Evolutionary conservation across 2,888 invertebrate genomes (phyloP).

Genomic region (Itoplectis maculator): DNA sequence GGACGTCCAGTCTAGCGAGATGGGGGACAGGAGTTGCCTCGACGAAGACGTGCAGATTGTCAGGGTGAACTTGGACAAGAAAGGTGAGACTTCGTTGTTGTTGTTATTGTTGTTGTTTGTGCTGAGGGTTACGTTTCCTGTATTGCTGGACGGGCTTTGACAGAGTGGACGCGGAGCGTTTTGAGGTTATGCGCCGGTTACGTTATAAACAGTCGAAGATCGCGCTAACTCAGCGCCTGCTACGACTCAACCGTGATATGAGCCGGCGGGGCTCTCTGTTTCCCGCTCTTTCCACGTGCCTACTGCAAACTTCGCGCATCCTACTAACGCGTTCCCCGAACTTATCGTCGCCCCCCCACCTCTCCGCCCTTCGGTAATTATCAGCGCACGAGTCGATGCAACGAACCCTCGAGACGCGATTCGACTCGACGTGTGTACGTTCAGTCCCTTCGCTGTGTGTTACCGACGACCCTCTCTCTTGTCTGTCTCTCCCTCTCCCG

Average conservation of each 20-base stretch:
- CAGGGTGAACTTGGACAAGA: conserved; percentile 77
- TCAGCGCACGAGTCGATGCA: conserved; percentile 13
- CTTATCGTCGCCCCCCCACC: neutral
- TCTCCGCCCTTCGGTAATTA: neutral
- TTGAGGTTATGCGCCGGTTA: conserved; percentile 53
- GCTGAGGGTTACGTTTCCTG: too few species aligned
- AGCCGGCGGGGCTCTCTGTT: conserved; percentile 62
- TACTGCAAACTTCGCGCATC: conserved; percentile 34
- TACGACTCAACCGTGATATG: neutral
- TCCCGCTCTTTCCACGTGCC: conserved; percentile 65
- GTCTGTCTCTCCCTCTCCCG: conserved; percentile 10
- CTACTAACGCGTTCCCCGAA: conserved; percentile 7
- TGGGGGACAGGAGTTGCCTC: conserved; percentile 79
- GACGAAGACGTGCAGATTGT: conserved; percentile 83
- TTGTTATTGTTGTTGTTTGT: neutral
- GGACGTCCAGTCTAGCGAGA: conserved; percentile 83
- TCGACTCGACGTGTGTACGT: neutral
- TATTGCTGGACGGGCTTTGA: neutral
- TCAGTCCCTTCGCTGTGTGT: neutral
- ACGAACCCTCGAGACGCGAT: conserved; percentile 12
- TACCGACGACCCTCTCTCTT: conserved; percentile 3
- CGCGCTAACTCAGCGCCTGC: conserved; percentile 23
- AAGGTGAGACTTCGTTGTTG: conserved; percentile 74
- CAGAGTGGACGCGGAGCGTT: conserved; percentile 28
- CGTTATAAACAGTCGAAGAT: conserved; percentile 23